Conservation (phyloP, 2,888 invertebrate genomes). For the Drosophila ezoana region DNA sequence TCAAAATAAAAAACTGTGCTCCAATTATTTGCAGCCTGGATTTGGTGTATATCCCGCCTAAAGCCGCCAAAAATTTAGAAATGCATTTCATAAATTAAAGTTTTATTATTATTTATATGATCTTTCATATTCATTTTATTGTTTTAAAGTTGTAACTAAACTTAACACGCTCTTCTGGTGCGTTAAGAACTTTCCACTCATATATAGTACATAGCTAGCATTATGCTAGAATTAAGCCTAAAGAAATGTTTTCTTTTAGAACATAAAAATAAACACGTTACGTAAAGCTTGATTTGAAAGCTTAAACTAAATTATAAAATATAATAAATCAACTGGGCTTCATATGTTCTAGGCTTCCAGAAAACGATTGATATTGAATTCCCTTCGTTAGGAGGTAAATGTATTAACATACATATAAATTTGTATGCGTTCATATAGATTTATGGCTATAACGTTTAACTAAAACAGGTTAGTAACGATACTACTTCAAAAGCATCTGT, state of each 20-base stretch:
- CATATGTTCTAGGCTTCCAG: conserved; percentile 9
- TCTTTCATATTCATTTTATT: conserved; percentile 50
- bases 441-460: conserved; percentile 12
- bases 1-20: conserved; percentile 18
- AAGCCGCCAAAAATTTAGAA: background rate
- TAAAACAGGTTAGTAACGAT: conserved; percentile 14
- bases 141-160: conserved; percentile 38
- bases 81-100: background rate
- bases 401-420: conserved; percentile 15
- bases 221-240: conserved; percentile 29
- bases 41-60: too few relatives aligned
- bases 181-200: conserved; percentile 10
- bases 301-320: conserved; percentile 29
- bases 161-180: conserved; percentile 30
- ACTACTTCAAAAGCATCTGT: conserved; percentile 19
- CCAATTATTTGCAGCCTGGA: conserved; percentile 1
- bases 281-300: conserved; percentile 38
- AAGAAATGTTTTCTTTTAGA: conserved; percentile 56
- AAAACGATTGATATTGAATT: conserved; percentile 26
- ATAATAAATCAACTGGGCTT: conserved; percentile 43
- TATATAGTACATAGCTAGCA: conserved; percentile 23
- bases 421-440: background rate
- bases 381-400: background rate
- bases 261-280: conserved; percentile 47
- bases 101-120: conserved; percentile 19